These are phyloP conservation scores for Xanthorhoe designata DNA, from an alignment of 2,888 invertebrate species.

Conservation along the genomic window DNA sequence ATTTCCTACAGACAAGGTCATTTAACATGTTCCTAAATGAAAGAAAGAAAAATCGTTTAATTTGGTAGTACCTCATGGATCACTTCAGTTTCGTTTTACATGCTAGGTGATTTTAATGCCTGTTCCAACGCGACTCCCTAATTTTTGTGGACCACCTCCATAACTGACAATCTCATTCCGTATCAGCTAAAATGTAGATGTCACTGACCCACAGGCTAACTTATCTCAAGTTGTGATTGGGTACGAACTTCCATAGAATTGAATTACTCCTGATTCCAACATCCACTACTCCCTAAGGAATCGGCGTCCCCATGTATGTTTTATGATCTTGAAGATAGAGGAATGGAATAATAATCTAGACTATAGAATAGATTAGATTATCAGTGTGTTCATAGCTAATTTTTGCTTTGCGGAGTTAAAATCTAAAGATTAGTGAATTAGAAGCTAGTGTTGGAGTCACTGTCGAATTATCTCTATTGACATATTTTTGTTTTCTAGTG, in stretches of 20 bases:
- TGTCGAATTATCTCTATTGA: no score
- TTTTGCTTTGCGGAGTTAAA: no score
- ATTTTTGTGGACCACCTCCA: neutral
- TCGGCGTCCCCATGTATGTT: constrained; percentile 38
- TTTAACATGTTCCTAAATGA: no score
- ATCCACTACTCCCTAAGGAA: constrained; percentile 40
- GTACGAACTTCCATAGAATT: constrained; percentile 42
- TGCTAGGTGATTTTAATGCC: no score
- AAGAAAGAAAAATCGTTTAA: no score
- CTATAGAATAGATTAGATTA: constrained; percentile 6
- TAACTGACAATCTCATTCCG: neutral
- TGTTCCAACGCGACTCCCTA: neutral
- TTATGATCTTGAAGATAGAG: constrained; percentile 38
- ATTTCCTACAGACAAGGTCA: no score
- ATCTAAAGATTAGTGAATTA: no score
- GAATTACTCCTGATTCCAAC: constrained; percentile 43
- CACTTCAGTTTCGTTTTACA: no score
- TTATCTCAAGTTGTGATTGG: constrained; percentile 46
- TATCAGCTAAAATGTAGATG: neutral
- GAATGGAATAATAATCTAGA: constrained; percentile 11
- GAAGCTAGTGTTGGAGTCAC: no score
- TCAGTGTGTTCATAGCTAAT: neutral
- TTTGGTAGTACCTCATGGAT: no score
- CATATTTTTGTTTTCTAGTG: no score
- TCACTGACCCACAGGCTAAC: constrained; percentile 16